Evolutionary conservation across 2,113 vertebrate genomes (phyloP), one percentile per base, ranked within the genome.

Genomic region (Mystacornis crossleyi): DNA sequence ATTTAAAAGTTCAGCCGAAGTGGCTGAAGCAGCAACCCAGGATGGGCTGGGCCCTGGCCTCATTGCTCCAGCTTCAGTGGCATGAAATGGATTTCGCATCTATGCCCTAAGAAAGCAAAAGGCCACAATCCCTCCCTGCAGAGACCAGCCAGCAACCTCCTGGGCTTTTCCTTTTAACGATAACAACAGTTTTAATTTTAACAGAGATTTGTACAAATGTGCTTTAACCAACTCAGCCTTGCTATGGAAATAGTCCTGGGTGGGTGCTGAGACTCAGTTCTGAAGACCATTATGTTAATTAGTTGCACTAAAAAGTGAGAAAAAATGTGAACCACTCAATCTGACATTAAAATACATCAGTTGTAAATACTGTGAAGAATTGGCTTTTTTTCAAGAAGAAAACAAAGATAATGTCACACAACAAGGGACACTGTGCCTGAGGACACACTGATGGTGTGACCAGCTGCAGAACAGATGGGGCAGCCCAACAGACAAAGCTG

Each of bases 1-100:
- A 86, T 47, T 77, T 9, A 48, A 19, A 86, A 91, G 29, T 45
- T 18, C 33, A 50, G 31, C 6, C 4, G 5, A 42, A 33, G 29
- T 0, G 0, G 57, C 25, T 36, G 57, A 64, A 43, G 65, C 14
- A 80, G 45, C 0, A 4, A 15, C 11, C 18, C 40, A 19, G 28
- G 43, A 45, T 12, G 40, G 51, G n/a, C 62, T 54, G 1, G 1
- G 40, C 28, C 7, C 0, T 2, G 11, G 50, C 12, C 38, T 93
- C 24, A 10, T 28, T 62, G 43, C 16, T 65, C 36, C 1, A 6
- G 24, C 12, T 80, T 69, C 23, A 33, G 34, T 4, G 18, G 12
- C 25, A 58, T 45, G 26, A 80, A 70, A 84, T 1, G 11, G 18
- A 78, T 70, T 45, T 61, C 0, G 1, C 13, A 43, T 9, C 34